These are phyloP conservation scores for Phymastichus coffea DNA, from an alignment of 1,140 invertebrate genomes.

Conservation along the genomic window DNA sequence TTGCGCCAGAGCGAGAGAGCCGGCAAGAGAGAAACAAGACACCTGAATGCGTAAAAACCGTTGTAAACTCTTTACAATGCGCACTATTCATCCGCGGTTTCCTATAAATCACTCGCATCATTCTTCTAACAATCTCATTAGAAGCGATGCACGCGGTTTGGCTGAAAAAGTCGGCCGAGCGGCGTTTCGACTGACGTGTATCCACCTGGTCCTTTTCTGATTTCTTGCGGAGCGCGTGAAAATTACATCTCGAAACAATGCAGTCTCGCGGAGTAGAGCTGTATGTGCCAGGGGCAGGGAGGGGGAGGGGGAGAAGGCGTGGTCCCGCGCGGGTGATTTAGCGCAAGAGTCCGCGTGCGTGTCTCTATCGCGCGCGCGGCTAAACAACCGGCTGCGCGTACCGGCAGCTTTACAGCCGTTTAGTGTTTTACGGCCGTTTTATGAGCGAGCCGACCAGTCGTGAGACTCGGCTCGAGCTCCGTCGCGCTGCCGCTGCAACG, in stretches of 20 bases:
- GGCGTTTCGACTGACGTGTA: too few species aligned
- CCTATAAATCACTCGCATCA: not conserved
- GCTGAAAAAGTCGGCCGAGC: too few species aligned
- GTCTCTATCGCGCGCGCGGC: conserved; percentile 45
- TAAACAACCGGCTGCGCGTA: conserved; percentile 44
- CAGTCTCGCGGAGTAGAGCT: too few species aligned
- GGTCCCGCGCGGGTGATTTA: conserved; percentile 49
- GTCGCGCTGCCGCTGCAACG: too few species aligned
- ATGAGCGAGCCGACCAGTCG: conserved; percentile 41
- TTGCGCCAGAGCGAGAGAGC: too few species aligned
- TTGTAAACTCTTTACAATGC: not conserved
- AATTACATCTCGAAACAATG: conserved; percentile 22
- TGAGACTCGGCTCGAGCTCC: conserved; percentile 11
- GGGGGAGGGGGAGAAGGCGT: conserved; percentile 1
- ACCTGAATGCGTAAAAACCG: too few species aligned
- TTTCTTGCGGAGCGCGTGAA: too few species aligned
- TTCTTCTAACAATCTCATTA: too few species aligned
- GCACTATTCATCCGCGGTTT: not conserved
- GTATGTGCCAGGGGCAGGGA: too few species aligned
- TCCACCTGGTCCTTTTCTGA: not conserved
- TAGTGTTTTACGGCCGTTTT: conserved; percentile 59
- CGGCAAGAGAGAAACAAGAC: too few species aligned
- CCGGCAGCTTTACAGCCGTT: conserved; percentile 58
- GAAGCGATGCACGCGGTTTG: too few species aligned
- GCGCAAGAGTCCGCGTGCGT: conserved; percentile 44